These are phyloP conservation scores for Ellobium chinense DNA, from an alignment of 2,888 invertebrate species.

Conservation along the genomic window DNA sequence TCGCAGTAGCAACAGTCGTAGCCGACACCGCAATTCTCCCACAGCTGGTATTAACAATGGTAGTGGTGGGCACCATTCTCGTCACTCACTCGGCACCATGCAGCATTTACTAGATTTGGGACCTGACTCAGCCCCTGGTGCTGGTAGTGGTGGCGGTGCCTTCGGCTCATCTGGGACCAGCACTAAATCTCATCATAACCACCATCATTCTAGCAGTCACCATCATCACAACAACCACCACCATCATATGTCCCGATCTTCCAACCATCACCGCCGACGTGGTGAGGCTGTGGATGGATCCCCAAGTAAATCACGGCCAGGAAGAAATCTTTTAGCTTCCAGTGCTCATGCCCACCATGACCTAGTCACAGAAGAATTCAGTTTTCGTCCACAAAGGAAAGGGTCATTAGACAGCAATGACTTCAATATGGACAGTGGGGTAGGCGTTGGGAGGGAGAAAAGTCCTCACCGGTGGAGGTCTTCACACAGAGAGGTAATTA, in stretches of 20 bases:
- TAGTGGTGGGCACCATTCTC: slow-evolving; percentile 19
- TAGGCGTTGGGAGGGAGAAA: slow-evolving; percentile 20
- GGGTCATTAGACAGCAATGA: slow-evolving; percentile 41
- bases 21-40: slow-evolving; percentile 41
- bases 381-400: slow-evolving; percentile 40
- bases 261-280: slow-evolving; percentile 31
- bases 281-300: neutral
- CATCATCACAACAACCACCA: slow-evolving; percentile 41
- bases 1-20: slow-evolving; percentile 34
- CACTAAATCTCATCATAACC: slow-evolving; percentile 43
- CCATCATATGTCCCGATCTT: slow-evolving; percentile 20
- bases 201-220: slow-evolving; percentile 47
- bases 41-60: slow-evolving; percentile 2
- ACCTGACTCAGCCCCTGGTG: slow-evolving; percentile 38
- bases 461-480: slow-evolving; percentile 35
- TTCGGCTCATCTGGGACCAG: neutral
- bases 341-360: slow-evolving; percentile 19
- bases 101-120: slow-evolving; percentile 42
- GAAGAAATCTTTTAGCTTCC: slow-evolving; percentile 34
- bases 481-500: slow-evolving; percentile 26
- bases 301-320: slow-evolving; percentile 27
- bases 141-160: slow-evolving; percentile 45
- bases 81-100: slow-evolving; percentile 39
- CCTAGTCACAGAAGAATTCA: slow-evolving; percentile 6
- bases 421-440: slow-evolving; percentile 1